Base-by-base conservation (phyloP, 1,140 invertebrate species). In the Helicoverpa zea region DNA sequence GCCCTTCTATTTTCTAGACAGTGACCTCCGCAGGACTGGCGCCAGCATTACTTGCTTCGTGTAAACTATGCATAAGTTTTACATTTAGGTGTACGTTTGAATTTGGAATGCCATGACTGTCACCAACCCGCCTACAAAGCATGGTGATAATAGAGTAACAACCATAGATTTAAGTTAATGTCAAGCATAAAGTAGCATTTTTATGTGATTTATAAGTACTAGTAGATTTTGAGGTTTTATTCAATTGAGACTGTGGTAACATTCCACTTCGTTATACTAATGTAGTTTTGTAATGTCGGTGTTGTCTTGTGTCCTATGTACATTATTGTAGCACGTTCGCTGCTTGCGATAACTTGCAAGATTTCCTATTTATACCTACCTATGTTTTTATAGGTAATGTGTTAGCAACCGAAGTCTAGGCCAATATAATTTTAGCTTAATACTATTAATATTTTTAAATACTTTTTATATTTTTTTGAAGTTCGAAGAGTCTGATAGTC, bases 241-340 rank as follows among this genome's bases (percentile, higher is more conserved):
- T 16, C 3, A 47, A 70, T 29, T 52, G 18, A 30, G 9, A 52
- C 49, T 11, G 66, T 70, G 66, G 66, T 29, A 2, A 70, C 49
- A 70, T 52, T 70, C 49, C 66, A 70, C 66, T 70, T 29, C 14
- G 30, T 64, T n/a, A 49, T 29, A 52, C 7, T 70, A 52, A 58
- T 18, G 56, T 18, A 14, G 47, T 70, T 2, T 70, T 10, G 11
- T 52, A 64, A 43, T 9, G 18, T 52, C 7, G 47, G 47, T 70
- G 49, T 68, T 70, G 66, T 52, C 49, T 52, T 43, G 3, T 64
- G 12, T 43, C 35, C 35, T 43, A 43, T 43, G 7, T 43, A 43
- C 35, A 64, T 43, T 5, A 29, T 2, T 14, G 5, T 64, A 43
- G n/a, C 61, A 64, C 13, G 61, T 35, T 23, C 49, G 66, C 49